phyloP scores from a whole-genome alignment of 1,140 invertebrate species.

The Atta colombica region DNA sequence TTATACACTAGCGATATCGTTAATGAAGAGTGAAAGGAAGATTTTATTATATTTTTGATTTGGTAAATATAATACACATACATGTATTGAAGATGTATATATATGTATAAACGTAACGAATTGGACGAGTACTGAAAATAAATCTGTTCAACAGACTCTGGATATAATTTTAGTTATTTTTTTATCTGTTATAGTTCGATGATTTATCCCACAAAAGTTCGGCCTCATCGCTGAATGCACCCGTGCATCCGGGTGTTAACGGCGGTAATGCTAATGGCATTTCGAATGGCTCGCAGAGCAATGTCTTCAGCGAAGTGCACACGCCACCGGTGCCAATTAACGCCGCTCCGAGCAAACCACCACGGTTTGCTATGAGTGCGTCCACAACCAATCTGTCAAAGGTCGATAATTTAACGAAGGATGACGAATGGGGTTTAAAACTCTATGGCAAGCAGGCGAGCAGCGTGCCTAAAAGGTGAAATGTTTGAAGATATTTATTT shows the following conservation, averaged over 20 bases:
- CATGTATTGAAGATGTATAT: background rate
- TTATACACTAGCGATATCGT: background rate
- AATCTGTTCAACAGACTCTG: background rate
- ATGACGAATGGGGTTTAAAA: constrained; percentile 95
- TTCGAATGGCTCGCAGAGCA: constrained; percentile 72
- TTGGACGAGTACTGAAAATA: background rate
- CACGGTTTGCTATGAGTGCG: constrained; percentile 84
- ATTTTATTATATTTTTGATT: constrained; percentile 23
- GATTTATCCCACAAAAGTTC: constrained; percentile 96
- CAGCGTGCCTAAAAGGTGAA: constrained; percentile 82
- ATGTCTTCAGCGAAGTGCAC: constrained; percentile 64
- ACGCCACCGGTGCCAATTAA: constrained; percentile 76
- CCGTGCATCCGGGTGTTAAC: constrained; percentile 71
- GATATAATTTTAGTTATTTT: constrained; percentile 1
- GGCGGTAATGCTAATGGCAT: constrained; percentile 66
- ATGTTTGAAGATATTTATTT: background rate
- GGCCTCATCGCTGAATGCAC: constrained; percentile 91
- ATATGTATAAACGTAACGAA: background rate
- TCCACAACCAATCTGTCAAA: constrained; percentile 83
- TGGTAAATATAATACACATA: background rate
- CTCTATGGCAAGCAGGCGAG: constrained; percentile 89
- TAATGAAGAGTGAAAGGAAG: background rate
- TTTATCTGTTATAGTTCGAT: constrained; percentile 89
- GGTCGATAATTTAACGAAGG: constrained; percentile 81
- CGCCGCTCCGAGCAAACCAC: constrained; percentile 87